Percentiles rank a stretch among this genome's conserved stretches.
Conservation (phyloP, 2,888 invertebrate species). For the Clitarchus hookeri region DNA sequence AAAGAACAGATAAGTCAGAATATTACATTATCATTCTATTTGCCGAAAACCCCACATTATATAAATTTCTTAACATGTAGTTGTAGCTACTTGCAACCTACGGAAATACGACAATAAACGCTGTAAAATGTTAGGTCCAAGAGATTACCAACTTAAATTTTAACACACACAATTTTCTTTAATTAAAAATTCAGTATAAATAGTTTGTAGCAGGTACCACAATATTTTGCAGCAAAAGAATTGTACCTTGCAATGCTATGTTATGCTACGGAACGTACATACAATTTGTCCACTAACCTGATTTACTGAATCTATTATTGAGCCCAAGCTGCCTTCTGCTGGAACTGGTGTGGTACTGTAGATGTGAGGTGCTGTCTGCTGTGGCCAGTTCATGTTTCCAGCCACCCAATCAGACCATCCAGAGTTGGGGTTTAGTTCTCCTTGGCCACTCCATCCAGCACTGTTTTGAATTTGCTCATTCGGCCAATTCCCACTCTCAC, state of each 20-base stretch:
- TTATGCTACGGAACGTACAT: too few species aligned
- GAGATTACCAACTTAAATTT: too few species aligned
- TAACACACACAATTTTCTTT: too few species aligned
- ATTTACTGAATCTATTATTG: constrained; percentile 49
- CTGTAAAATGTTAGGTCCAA: too few species aligned
- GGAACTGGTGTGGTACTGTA: background rate
- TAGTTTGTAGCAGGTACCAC: background rate
- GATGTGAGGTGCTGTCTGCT: background rate
- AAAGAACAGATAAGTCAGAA: too few species aligned
- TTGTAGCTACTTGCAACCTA: too few species aligned
- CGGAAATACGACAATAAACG: too few species aligned
- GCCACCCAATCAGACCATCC: background rate
- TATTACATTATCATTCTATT: too few species aligned
- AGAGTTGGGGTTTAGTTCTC: background rate
- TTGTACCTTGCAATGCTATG: too few species aligned
- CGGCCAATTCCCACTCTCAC: background rate
- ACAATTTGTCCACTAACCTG: constrained; percentile 42
- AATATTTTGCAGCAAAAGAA: background rate
- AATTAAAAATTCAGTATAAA: too few species aligned
- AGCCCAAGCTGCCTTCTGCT: constrained; percentile 43
- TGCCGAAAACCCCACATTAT: too few species aligned
- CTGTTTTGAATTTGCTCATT: background rate
- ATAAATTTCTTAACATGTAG: too few species aligned
- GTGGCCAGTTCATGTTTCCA: background rate
- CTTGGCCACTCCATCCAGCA: background rate